Percentiles rank a stretch among this genome's conserved stretches.
phyloP scores from a whole-genome alignment of 2,797 vertebrate species.

The Sebastes kiyomatsui region DNA sequence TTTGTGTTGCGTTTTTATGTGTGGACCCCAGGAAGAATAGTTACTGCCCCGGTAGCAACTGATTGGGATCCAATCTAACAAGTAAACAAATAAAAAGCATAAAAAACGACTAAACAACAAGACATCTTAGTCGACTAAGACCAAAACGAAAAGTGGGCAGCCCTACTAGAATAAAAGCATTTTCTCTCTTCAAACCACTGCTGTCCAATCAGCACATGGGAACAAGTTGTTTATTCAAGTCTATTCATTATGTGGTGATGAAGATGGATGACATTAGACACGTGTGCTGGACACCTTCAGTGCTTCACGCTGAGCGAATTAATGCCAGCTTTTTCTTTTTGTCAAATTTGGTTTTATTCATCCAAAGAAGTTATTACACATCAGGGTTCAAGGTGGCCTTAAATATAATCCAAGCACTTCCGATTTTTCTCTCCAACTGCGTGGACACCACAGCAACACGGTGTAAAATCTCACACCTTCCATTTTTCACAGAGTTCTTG shows the following conservation, averaged over 20 bases:
- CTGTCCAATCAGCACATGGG: background rate
- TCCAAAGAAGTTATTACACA: background rate
- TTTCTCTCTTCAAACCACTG: background rate
- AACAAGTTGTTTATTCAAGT: background rate
- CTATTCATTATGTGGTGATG: background rate
- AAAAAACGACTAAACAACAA: too few relatives aligned
- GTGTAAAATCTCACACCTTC: background rate
- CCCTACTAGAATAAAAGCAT: background rate
- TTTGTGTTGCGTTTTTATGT: too few relatives aligned
- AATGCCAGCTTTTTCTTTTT: background rate
- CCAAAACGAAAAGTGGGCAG: too few relatives aligned
- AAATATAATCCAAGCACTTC: background rate
- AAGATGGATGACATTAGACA: background rate
- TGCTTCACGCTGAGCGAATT: constrained; percentile 9
- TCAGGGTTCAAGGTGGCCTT: background rate
- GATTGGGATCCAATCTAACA: too few relatives aligned
- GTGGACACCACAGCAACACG: background rate
- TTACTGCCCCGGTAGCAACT: too few relatives aligned
- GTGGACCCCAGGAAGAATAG: too few relatives aligned
- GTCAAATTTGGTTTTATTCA: background rate
- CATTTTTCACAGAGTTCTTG: background rate
- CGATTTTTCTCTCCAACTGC: background rate
- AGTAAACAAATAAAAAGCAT: too few relatives aligned
- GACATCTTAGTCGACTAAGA: too few relatives aligned
- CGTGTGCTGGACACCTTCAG: background rate